Base-by-base conservation (phyloP, 92 coral and sea anemone species). In the Micromussa lordhowensis region DNA sequence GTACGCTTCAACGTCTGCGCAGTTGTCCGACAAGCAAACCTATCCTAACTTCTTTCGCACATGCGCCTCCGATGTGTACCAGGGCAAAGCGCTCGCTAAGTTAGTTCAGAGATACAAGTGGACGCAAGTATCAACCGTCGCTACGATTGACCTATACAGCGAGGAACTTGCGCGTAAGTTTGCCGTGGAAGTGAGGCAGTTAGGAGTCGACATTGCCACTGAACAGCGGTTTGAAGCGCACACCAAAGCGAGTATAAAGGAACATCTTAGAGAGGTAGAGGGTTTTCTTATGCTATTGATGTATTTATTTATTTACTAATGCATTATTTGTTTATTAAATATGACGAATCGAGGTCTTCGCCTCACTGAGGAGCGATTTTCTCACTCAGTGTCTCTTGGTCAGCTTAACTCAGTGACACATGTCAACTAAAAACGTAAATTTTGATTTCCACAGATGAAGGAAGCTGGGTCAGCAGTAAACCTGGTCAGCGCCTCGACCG, bases 31-130 rank as follows among this genome's bases (percentile, higher is more conserved):
- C 87, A 98, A 98, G 36, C 80, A 88, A 31, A 92, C 90, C 40
- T 98, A 94, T 75, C 99, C 99, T 29, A 84, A 94, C 89, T 90
- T 98, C 80, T 98, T 98, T 86, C 96, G 99, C 87, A 98, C 99
- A 22, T 98, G 99, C 87, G 88, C 99, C 16, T 92, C 96, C 0
- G 99, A 98, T 85, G 88, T 69, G 59, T 92, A 94, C 87, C 99
- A 98, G 74, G 96, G 97, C 22, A 86, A 90, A 72, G 99, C 99
- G 0, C 83, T 98, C 61, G 93, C 96, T 15, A 92, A 90, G 77
- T 91, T 97, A 44, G 99, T 96, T 32, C 88, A 84, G 78, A 85
- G 92, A 29, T 95, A 93, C 75, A 91, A 93, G 57, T 93, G 98
- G 99, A 87, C 94, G 36, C 92, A 91, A 61, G 87, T 98, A 16